Evolutionary conservation across 2,888 invertebrate species (phyloP).

Genomic region (Macaria notata): DNA sequence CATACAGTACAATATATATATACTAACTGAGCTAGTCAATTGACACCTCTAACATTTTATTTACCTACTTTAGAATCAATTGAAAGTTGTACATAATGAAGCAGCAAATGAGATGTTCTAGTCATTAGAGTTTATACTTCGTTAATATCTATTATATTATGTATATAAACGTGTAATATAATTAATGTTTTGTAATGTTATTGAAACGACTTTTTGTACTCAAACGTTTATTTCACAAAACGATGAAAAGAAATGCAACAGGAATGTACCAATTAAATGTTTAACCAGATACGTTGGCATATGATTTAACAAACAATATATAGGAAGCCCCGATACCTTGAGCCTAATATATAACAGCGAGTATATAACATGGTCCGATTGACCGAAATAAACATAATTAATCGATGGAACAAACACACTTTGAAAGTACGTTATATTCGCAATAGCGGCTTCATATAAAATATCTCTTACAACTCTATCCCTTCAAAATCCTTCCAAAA

Average conservation of each 20-base stretch:
- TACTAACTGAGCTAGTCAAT: constrained; percentile 60
- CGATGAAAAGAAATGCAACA: constrained; percentile 52
- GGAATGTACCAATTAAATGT: constrained; percentile 74
- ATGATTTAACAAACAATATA: constrained; percentile 41
- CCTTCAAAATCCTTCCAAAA: constrained; percentile 49
- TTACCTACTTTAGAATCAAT: constrained; percentile 10
- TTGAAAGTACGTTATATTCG: constrained; percentile 3
- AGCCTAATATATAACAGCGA: constrained; percentile 7
- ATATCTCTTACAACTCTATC: constrained; percentile 43
- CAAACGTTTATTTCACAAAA: constrained; percentile 59
- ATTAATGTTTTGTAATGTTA: constrained; percentile 34
- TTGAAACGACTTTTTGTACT: constrained; percentile 51
- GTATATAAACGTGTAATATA: constrained; percentile 41
- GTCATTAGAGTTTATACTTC: constrained; percentile 60
- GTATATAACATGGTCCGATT: neutral
- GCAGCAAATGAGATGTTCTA: constrained; percentile 62
- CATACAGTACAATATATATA: neutral
- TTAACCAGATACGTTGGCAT: constrained; percentile 59
- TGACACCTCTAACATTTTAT: constrained; percentile 56
- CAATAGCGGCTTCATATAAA: constrained; percentile 26
- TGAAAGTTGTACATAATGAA: constrained; percentile 25
- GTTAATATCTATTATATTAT: neutral
- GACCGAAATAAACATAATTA: constrained; percentile 5
- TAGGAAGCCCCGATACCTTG: constrained; percentile 39
- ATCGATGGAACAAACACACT: neutral